Percentiles rank a stretch among this genome's conserved stretches.
phyloP scores from a whole-genome alignment of 2,797 vertebrate species.

The Myotis findleyi region DNA sequence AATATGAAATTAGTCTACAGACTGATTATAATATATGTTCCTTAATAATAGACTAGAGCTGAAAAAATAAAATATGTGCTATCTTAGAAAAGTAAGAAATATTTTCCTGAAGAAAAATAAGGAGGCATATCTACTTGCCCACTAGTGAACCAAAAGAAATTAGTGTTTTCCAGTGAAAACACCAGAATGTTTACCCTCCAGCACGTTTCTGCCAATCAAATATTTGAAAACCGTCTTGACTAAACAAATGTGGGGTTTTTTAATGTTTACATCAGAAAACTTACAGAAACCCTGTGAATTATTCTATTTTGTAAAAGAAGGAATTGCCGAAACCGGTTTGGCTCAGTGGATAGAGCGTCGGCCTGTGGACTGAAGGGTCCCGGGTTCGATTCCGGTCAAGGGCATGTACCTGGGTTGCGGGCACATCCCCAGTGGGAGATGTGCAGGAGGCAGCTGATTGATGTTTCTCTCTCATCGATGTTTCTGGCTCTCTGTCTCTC shows the following conservation, averaged over 20 bases:
- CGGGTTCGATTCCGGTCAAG: too few species aligned
- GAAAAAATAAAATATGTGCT: not conserved
- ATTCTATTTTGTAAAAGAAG: not conserved
- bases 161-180: conserved; percentile 4
- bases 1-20: not conserved
- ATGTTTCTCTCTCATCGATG: too few species aligned
- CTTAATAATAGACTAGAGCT: not conserved
- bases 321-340: too few species aligned
- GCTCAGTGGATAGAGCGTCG: too few species aligned
- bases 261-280: not conserved
- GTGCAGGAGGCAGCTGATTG: too few species aligned
- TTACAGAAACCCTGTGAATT: not conserved
- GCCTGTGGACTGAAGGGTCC: too few species aligned
- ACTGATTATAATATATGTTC: not conserved
- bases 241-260: not conserved
- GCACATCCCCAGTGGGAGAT: too few species aligned
- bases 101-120: not conserved
- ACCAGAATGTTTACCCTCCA: not conserved
- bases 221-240: not conserved
- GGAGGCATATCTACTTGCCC: not conserved
- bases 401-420: too few species aligned
- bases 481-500: too few species aligned
- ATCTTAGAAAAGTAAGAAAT: conserved; percentile 4
- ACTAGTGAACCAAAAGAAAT: not conserved
- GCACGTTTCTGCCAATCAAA: not conserved